phyloP scores from a whole-genome alignment of 2,888 invertebrate genomes.

The Cantharis rustica region DNA sequence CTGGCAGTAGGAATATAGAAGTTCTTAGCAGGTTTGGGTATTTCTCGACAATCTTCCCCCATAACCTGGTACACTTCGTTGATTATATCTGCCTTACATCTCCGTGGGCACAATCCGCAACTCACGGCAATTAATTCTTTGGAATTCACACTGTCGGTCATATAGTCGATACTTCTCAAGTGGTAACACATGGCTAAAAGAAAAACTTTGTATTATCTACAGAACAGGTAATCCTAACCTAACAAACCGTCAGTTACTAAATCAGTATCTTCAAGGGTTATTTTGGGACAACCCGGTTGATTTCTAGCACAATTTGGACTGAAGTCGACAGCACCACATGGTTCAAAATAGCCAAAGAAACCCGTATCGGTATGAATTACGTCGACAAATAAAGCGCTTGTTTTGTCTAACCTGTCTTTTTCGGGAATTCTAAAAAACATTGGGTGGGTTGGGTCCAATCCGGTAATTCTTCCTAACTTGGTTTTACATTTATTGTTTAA shows the following conservation, averaged over 20 bases:
- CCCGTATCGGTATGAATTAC: conserved; percentile 14
- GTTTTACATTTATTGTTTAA: background rate
- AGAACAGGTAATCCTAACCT: background rate
- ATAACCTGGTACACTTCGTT: conserved; percentile 7
- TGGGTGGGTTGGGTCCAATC: conserved; percentile 21
- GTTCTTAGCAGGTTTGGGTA: background rate
- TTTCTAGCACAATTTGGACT: conserved; percentile 16
- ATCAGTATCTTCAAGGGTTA: background rate
- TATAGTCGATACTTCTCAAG: background rate
- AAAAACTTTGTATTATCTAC: background rate
- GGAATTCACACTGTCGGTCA: conserved; percentile 7
- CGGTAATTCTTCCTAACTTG: conserved; percentile 11
- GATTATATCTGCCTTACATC: conserved; percentile 4
- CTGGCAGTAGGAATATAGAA: background rate
- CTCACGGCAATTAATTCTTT: conserved; percentile 1
- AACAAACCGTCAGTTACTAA: background rate
- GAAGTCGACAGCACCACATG: conserved; percentile 14
- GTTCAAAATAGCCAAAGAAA: conserved; percentile 11
- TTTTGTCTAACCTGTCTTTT: conserved; percentile 6
- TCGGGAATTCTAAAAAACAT: background rate
- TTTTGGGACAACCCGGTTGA: conserved; percentile 8
- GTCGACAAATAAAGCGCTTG: conserved; percentile 16
- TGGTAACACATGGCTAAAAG: conserved; percentile 5
- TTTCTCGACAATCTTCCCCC: conserved; percentile 5
- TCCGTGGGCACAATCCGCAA: conserved; percentile 9